phyloP scores from a whole-genome alignment of 2,797 vertebrate species.

The Dipus sagitta region DNA sequence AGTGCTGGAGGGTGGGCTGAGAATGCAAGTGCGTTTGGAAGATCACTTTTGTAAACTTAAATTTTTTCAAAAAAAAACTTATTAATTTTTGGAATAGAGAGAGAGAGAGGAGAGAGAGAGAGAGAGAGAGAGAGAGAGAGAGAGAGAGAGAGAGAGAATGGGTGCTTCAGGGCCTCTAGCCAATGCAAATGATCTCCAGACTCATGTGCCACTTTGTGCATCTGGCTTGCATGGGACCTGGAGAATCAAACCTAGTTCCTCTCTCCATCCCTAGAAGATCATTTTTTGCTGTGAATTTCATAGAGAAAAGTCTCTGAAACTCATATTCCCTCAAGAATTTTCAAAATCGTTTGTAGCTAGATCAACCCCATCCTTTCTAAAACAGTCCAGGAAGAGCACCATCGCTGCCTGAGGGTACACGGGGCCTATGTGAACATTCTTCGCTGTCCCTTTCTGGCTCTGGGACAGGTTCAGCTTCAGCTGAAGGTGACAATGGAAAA shows the following conservation, averaged over 20 bases:
- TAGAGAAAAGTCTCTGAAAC: not conserved
- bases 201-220: too few relatives aligned
- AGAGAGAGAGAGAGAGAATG: too few relatives aligned
- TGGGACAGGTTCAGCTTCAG: not conserved
- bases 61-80: too few relatives aligned
- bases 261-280: too few relatives aligned
- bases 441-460: not conserved
- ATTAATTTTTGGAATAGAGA: too few relatives aligned
- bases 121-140: too few relatives aligned
- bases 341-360: not conserved
- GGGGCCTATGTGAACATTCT: rapidly evolving
- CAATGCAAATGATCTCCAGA: too few relatives aligned
- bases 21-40: not conserved
- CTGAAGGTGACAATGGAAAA: not conserved
- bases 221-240: too few relatives aligned
- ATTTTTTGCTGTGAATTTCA: not conserved
- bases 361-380: not conserved
- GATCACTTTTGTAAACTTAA: too few relatives aligned
- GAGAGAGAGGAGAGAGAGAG: too few relatives aligned
- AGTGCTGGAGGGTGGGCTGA: not conserved
- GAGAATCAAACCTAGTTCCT: too few relatives aligned
- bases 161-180: too few relatives aligned
- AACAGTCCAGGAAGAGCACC: not conserved
- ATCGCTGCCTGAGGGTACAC: rapidly evolving
- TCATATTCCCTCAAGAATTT: not conserved